A percentile compares a stretch with the other conserved stretches of the same genome.
Evolutionary conservation across 2,888 invertebrate genomes (phyloP).

Genomic region (Abscondita cerata): DNA sequence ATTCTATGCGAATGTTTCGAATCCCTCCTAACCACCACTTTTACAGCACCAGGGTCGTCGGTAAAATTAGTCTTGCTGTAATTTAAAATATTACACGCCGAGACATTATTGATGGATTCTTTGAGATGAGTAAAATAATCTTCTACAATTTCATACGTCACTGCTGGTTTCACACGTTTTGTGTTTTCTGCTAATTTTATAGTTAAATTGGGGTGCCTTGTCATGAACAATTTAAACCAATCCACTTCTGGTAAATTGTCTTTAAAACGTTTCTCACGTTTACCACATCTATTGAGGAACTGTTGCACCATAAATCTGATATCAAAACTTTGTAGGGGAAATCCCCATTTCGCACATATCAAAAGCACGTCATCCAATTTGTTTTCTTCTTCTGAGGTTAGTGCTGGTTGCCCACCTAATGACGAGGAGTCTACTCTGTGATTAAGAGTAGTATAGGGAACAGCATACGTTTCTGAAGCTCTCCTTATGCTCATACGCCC

Average conservation of each 20-base stretch:
- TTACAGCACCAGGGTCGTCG: conserved; percentile 44
- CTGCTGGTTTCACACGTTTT: conserved; percentile 14
- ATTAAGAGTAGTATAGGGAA: conserved; percentile 5
- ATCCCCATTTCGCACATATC: conserved; percentile 11
- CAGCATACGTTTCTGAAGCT: background rate
- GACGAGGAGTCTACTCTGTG: background rate
- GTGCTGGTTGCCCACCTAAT: conserved; percentile 7
- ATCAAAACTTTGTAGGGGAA: conserved; percentile 7
- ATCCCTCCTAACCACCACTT: conserved; percentile 31
- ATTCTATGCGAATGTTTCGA: conserved; percentile 28
- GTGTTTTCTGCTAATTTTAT: conserved; percentile 24
- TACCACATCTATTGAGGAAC: background rate
- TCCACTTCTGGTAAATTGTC: conserved; percentile 13
- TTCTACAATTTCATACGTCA: conserved; percentile 25
- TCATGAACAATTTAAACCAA: conserved; percentile 29
- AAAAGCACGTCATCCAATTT: background rate
- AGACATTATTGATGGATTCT: background rate
- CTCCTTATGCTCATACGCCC: background rate
- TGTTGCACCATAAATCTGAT: conserved; percentile 7
- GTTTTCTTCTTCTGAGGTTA: background rate
- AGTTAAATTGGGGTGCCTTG: conserved; percentile 19
- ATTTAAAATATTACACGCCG: conserved; percentile 41
- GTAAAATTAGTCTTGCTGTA: conserved; percentile 50
- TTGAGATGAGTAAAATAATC: conserved; percentile 38
- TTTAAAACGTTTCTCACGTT: conserved; percentile 14